A percentile compares a stretch with the other conserved stretches of the same genome.
phyloP scores from a whole-genome alignment of 1,140 invertebrate genomes.

The Solenopsis invicta region DNA sequence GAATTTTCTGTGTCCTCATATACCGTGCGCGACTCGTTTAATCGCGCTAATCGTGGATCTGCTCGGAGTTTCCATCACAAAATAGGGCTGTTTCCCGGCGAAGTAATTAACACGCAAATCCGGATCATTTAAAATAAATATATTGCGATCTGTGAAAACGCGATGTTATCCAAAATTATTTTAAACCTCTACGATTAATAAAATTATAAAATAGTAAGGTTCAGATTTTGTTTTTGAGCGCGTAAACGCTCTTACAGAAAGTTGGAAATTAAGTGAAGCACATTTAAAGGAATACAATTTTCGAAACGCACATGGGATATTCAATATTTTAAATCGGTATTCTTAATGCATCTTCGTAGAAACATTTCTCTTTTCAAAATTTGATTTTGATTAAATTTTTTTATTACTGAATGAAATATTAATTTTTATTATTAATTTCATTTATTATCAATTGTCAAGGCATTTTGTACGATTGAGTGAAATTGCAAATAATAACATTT shows the following conservation, averaged over 20 bases:
- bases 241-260: neutral
- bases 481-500: neutral
- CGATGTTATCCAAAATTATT: neutral
- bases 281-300: neutral
- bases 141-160: neutral
- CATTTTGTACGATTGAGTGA: neutral
- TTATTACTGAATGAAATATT: neutral
- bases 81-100: constrained; percentile 48
- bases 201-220: neutral
- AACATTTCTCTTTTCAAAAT: neutral
- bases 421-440: neutral
- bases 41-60: constrained; percentile 54
- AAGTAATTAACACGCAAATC: constrained; percentile 26
- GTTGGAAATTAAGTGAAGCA: neutral
- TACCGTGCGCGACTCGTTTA: constrained; percentile 53
- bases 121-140: neutral
- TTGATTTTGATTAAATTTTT: neutral
- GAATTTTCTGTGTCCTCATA: constrained; percentile 67
- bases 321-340: neutral
- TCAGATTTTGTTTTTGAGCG: neutral
- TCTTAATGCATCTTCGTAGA: neutral
- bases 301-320: neutral
- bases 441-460: neutral
- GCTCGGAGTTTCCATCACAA: neutral
- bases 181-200: neutral